Conservation (phyloP, 1,140 invertebrate genomes). For the Popillia japonica region DNA sequence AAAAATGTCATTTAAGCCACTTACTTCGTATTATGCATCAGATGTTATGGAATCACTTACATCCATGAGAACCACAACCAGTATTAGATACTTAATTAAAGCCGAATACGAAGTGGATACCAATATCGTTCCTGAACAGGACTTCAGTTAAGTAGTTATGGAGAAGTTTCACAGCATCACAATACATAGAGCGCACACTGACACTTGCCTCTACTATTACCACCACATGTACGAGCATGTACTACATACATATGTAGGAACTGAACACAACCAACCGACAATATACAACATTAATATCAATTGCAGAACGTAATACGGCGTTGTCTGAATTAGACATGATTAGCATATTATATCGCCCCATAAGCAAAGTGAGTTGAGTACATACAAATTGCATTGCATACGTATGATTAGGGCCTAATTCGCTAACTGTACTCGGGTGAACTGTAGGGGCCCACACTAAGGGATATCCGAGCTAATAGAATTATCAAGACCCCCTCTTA, state of each 20-base stretch:
- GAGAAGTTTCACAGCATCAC: not conserved
- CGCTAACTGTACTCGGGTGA: slow-evolving; percentile 44
- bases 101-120: not conserved
- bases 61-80: too few relatives aligned
- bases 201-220: not conserved
- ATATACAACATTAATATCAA: slow-evolving; percentile 50
- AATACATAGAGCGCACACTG: not conserved
- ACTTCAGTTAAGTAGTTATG: not conserved
- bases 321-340: slow-evolving; percentile 49
- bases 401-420: slow-evolving; percentile 53
- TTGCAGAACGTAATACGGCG: slow-evolving; percentile 48
- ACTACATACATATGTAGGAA: not conserved
- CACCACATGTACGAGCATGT: too few relatives aligned
- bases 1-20: too few relatives aligned
- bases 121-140: not conserved
- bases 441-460: slow-evolving; percentile 46
- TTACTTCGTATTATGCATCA: too few relatives aligned
- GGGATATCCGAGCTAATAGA: slow-evolving; percentile 50
- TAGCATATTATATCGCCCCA: slow-evolving; percentile 51
- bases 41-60: too few relatives aligned
- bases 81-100: not conserved
- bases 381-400: slow-evolving; percentile 52
- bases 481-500: slow-evolving; percentile 47
- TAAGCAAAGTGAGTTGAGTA: slow-evolving; percentile 43
- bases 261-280: not conserved